Percentiles rank a stretch among this genome's conserved stretches.
Conservation (phyloP, 1,140 invertebrate species). For the Microplitis mediator region DNA sequence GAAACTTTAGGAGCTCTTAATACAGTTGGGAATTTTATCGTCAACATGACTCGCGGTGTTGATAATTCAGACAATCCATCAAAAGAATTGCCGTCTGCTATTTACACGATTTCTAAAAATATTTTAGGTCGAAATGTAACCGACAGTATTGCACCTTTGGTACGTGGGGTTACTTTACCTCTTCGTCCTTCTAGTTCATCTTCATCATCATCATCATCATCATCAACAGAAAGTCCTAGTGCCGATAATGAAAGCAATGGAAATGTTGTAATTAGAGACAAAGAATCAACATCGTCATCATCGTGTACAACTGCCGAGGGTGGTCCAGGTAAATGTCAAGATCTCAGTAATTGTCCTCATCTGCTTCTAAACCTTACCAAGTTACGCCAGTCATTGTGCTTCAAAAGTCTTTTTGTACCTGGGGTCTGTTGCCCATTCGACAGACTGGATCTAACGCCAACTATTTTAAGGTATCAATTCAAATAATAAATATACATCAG, state of each 20-base stretch:
- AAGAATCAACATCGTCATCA: conserved; percentile 48
- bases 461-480: neutral
- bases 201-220: conserved; percentile 47
- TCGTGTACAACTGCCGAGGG: conserved; percentile 83
- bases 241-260: conserved; percentile 34
- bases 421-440: conserved; percentile 86
- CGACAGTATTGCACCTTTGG: conserved; percentile 76
- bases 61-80: conserved; percentile 57
- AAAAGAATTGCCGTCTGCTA: conserved; percentile 71
- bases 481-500: neutral
- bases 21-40: conserved; percentile 80
- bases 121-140: conserved; percentile 79
- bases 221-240: conserved; percentile 23
- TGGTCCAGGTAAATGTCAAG: conserved; percentile 80
- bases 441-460: conserved; percentile 34
- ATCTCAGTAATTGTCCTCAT: conserved; percentile 87
- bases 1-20: conserved; percentile 76
- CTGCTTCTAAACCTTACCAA: conserved; percentile 81
- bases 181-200: conserved; percentile 57
- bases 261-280: conserved; percentile 49
- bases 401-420: conserved; percentile 89
- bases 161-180: conserved; percentile 71
- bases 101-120: conserved; percentile 82
- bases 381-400: conserved; percentile 85
- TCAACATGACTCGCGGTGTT: conserved; percentile 74